A percentile compares a stretch with the other conserved stretches of the same genome.
These are phyloP conservation scores for Aurelia sp. DNA, from an alignment of 30 jellyfish, hydroid and myxozoan genomes.

Conservation along the genomic window DNA sequence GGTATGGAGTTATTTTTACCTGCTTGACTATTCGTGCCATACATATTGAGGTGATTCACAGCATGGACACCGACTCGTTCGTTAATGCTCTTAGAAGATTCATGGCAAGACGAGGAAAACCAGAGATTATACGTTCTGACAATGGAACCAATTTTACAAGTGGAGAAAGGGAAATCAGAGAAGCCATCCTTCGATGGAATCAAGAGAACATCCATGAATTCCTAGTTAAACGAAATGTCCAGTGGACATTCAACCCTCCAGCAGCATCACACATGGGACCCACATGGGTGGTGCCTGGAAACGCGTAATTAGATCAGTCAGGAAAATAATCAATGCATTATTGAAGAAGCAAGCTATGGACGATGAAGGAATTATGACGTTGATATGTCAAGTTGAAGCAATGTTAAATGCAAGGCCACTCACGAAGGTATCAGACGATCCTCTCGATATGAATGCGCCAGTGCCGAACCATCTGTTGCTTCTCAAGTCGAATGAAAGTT, in stretches of 20 bases:
- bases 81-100: no score
- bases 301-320: constrained; percentile 43
- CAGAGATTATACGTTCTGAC: no score
- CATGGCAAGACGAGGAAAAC: no score
- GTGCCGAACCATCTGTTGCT: constrained; percentile 52
- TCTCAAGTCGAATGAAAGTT: constrained; percentile 3
- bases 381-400: constrained; percentile 56
- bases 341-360: constrained; percentile 20
- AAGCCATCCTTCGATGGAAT: constrained; percentile 20
- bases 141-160: constrained; percentile 60
- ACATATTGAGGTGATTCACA: no score
- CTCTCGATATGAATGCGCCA: constrained; percentile 35
- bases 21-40: no score
- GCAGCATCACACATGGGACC: no score
- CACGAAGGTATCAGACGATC: constrained; percentile 61
- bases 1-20: no score
- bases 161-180: constrained; percentile 48
- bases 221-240: constrained; percentile 25
- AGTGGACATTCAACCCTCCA: constrained; percentile 69
- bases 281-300: constrained; percentile 68
- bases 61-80: no score
- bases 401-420: constrained; percentile 60
- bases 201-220: constrained; percentile 27
- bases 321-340: constrained; percentile 24
- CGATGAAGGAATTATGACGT: constrained; percentile 31